Base-by-base conservation (phyloP, 2,113 vertebrate species). In the Petaurus breviceps region DNA sequence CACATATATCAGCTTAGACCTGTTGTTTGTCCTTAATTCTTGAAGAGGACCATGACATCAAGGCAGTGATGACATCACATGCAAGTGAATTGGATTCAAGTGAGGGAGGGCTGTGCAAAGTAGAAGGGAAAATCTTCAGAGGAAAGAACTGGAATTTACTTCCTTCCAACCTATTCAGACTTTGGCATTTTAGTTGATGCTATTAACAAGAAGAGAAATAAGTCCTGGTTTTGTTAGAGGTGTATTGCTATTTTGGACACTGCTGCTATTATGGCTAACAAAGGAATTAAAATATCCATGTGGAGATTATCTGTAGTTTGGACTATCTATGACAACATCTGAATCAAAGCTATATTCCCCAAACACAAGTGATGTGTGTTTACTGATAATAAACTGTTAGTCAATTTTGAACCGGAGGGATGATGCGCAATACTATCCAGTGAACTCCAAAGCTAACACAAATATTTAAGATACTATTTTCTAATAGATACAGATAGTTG, bases 101-200 rank as follows among this genome's bases (percentile, higher is more conserved):
- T 52, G 52, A 52, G 16, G 52, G 52, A 52, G 16, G 3, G 52
- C 52, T 52, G 16, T 22, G 52, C 52, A 47, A 57, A 90, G 61
- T 49, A 23, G 51, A 96, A 94, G 50, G n/a, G 68, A 95, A 31
- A 28, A 93, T 84, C 31, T 94, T 95, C 54, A 93, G n/a, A 49
- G 51, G 47, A 50, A 91, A 43, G 37, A 93, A 95, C 92, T n/a
- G 23, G 3, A 51, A 9, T 53, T 84, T 97, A 49, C 22, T n/a
- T 92, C 19, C 61, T n/a, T 43, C 16, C 37, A 84, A 43, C n/a
- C 68, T 84, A 84, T 84, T 43, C 68, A 22, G 37, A 84, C 37
- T 84, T 84, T 43, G 68, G 68, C 68, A 84, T 43, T 84, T 84
- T 84, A 43, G 68, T 43, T 84, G 68, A 43, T 84, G 6, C 37